Evolutionary conservation across 2,888 invertebrate species (phyloP), one percentile per base, ranked within the genome.

Genomic region (Eristalis pertinax): DNA sequence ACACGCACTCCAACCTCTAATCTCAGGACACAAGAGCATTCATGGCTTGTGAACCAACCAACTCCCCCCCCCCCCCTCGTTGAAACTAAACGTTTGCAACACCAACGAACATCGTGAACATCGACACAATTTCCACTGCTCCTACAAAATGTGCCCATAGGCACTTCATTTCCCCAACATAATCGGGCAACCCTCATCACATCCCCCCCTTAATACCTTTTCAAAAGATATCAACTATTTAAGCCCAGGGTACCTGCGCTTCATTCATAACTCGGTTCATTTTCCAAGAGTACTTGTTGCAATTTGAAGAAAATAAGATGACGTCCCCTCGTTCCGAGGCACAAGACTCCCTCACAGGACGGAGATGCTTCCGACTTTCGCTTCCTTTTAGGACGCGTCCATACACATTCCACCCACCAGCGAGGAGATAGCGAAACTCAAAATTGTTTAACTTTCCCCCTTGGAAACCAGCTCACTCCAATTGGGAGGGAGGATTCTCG

Each of bases 381-480:
- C 5, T 35, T 35, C 43, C 43, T n/a, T 19, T 43, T n/a, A 43
- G 7, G n/a, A 43, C 43, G 41, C 8, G 15, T 15, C 7, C 43
- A 50, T 7, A 50, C 24, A 60, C 26, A 26, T 26, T 60, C 4
- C 60, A 60, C 0, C 60, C 11, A 10, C 15, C 60, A 7, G 19
- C 19, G 50, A 19, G 13, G 15, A 60, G 60, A 60, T 60, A 60
- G 58, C 26, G 26, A 11, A 24, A 22, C 7, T 63, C 68, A 50
- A 69, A 69, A 50, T 50, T 56, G 26, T 56, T 70, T 24, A 63
- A 63, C 35, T 64, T 64, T 70, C 8, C 26, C 26, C 26, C 26
- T 26, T 26, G n/a, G n/a, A n/a, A n/a, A n/a, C n/a, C 26, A 26
- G 26, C 26, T 5, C 26, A 26, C 26, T 5, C 32, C 1, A 5